Evolutionary conservation across 30 jellyfish, hydroid and myxozoan species (phyloP).

Genomic region (Morbakka virulenta): DNA sequence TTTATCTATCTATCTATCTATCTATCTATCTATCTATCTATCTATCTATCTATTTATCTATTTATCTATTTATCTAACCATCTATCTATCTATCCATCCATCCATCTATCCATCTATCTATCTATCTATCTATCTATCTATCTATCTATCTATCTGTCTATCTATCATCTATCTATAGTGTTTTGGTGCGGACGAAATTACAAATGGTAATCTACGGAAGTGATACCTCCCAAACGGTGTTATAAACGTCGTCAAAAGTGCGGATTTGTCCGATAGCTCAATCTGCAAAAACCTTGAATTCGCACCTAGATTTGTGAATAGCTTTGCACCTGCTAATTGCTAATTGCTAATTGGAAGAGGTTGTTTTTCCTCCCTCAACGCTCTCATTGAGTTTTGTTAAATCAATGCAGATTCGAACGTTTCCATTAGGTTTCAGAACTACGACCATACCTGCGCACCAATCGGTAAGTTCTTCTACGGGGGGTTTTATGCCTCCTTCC

Average conservation of each 20-base stretch:
- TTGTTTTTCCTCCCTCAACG: background rate
- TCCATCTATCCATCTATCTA: too few species aligned
- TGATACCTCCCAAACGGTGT: too few species aligned
- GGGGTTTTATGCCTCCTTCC: slow-evolving; percentile 20
- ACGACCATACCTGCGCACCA: slow-evolving; percentile 28
- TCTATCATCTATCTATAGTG: too few species aligned
- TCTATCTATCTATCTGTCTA: too few species aligned
- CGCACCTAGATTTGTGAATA: slow-evolving; percentile 37
- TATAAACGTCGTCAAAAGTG: too few species aligned
- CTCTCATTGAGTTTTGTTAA: too few species aligned
- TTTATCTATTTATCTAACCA: too few species aligned
- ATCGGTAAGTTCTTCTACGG: slow-evolving; percentile 11
- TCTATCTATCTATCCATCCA: too few species aligned
- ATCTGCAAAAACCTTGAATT: slow-evolving; percentile 29
- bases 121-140: too few species aligned
- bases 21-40: slow-evolving; percentile 12
- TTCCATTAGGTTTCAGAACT: slow-evolving; percentile 20
- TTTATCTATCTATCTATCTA: too few species aligned
- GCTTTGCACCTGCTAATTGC: slow-evolving; percentile 42
- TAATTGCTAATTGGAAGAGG: slow-evolving; percentile 16
- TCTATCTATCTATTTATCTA: too few species aligned
- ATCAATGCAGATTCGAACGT: slow-evolving; percentile 6
- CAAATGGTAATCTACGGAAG: too few species aligned
- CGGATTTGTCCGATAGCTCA: slow-evolving; percentile 1
- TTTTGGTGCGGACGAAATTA: slow-evolving; percentile 3